A percentile compares a stretch with the other conserved stretches of the same genome.
Evolutionary conservation across 2,113 vertebrate genomes (phyloP).

Genomic region (Todiramphus saurophagus): DNA sequence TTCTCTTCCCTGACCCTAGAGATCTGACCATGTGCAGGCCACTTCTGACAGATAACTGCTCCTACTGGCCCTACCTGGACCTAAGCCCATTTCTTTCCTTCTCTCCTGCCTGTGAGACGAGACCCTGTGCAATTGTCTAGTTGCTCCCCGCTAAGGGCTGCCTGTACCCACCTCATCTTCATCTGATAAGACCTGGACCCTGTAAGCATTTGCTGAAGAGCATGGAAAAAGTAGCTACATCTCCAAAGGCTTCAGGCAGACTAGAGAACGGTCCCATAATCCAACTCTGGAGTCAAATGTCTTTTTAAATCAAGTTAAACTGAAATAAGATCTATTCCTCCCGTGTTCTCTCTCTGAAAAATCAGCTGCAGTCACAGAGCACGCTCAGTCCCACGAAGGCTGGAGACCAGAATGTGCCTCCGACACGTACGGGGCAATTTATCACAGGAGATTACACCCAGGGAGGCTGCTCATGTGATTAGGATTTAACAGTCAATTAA

Average conservation of each 20-base stretch:
- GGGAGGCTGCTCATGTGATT: constrained; percentile 44
- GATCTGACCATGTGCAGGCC: background rate
- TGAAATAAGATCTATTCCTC: background rate
- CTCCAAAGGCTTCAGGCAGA: background rate
- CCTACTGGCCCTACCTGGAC: background rate
- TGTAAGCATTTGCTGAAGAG: background rate
- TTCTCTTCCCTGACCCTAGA: background rate
- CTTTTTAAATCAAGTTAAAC: background rate
- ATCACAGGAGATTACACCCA: constrained; percentile 46
- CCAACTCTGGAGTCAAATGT: background rate
- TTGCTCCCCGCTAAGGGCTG: background rate
- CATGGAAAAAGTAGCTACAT: background rate
- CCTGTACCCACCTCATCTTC: background rate
- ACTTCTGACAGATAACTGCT: background rate
- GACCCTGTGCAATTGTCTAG: background rate
- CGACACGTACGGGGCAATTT: background rate
- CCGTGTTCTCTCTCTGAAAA: background rate
- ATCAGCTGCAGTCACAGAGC: background rate
- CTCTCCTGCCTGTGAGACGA: background rate
- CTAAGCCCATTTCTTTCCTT: background rate
- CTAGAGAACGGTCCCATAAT: background rate
- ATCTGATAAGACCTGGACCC: background rate
- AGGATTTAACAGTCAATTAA: constrained; percentile 62
- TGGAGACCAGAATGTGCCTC: background rate
- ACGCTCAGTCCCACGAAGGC: background rate